Conservation (phyloP, 2,113 vertebrate species). For the Polyodon spathula region DNA sequence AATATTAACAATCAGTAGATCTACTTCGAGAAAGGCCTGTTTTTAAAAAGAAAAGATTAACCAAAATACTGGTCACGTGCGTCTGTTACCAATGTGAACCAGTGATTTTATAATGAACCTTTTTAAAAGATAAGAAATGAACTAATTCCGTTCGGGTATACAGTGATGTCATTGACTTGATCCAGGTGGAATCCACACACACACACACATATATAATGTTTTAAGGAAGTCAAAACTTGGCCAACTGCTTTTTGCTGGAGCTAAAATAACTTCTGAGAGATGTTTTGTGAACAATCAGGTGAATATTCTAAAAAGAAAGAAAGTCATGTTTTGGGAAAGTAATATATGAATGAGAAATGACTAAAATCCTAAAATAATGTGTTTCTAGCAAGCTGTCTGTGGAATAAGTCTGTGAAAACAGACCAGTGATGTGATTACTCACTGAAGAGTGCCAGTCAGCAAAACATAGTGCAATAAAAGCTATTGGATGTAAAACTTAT, state of each 20-base stretch:
- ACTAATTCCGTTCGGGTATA: too few species aligned
- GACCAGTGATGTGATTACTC: not conserved
- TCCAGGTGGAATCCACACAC: not conserved
- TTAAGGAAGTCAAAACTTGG: not conserved
- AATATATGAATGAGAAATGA: too few species aligned
- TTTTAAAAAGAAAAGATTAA: not conserved
- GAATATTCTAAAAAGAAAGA: too few species aligned
- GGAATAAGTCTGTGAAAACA: too few species aligned
- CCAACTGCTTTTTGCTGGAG: not conserved
- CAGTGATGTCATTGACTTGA: not conserved
- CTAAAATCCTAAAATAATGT: not conserved
- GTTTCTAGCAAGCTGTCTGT: too few species aligned
- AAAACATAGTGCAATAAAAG: constrained; percentile 12
- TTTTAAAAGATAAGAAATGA: not conserved
- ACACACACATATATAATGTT: not conserved
- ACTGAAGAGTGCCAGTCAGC: constrained; percentile 8
- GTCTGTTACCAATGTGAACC: too few species aligned
- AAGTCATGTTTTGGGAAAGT: too few species aligned
- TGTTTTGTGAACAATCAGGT: too few species aligned
- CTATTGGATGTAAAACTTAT: not conserved
- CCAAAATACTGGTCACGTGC: not conserved
- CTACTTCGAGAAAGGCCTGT: not conserved
- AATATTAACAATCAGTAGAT: not conserved
- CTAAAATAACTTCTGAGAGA: not conserved
- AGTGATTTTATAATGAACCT: not conserved